Evolutionary conservation across 2,797 vertebrate species (phyloP).

Genomic region (Echiichthys vipera): DNA sequence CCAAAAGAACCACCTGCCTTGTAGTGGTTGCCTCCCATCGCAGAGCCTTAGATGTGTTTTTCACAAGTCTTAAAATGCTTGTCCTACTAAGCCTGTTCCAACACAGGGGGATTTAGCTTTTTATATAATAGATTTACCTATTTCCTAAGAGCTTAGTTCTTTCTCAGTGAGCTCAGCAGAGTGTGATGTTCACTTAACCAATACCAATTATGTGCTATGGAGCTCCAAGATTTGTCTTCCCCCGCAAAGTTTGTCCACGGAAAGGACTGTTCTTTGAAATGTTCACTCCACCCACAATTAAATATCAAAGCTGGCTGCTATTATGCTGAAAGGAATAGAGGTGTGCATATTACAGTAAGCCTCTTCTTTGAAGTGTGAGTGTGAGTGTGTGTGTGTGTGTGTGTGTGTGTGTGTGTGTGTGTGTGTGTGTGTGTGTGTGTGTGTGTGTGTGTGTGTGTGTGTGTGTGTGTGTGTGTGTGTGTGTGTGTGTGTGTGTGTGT

Average conservation of each 20-base stretch:
- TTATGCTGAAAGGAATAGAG: conserved; percentile 3
- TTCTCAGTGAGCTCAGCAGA: conserved; percentile 54
- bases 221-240: conserved; percentile 18
- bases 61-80: conserved; percentile 66
- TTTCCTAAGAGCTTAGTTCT: conserved; percentile 64
- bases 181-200: conserved; percentile 55
- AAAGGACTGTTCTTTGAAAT: conserved; percentile 9
- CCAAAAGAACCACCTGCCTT: neutral
- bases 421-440: conserved; percentile 54
- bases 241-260: conserved; percentile 31
- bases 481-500: conserved; percentile 45
- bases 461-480: conserved; percentile 40
- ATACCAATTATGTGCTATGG: conserved; percentile 19
- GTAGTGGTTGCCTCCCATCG: conserved; percentile 8
- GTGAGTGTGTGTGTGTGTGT: conserved; percentile 10
- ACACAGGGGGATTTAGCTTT: conserved; percentile 63
- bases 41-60: conserved; percentile 41
- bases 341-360: conserved; percentile 31
- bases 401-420: conserved; percentile 2
- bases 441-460: conserved; percentile 54
- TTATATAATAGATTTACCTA: conserved; percentile 77
- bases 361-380: conserved; percentile 21
- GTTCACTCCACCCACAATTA: conserved; percentile 3
- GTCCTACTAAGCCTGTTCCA: conserved; percentile 63
- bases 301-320: conserved; percentile 21